A percentile compares a stretch with the other conserved stretches of the same genome.
Conservation (phyloP, 2,113 vertebrate genomes). For the Atlantisia rogersi region DNA sequence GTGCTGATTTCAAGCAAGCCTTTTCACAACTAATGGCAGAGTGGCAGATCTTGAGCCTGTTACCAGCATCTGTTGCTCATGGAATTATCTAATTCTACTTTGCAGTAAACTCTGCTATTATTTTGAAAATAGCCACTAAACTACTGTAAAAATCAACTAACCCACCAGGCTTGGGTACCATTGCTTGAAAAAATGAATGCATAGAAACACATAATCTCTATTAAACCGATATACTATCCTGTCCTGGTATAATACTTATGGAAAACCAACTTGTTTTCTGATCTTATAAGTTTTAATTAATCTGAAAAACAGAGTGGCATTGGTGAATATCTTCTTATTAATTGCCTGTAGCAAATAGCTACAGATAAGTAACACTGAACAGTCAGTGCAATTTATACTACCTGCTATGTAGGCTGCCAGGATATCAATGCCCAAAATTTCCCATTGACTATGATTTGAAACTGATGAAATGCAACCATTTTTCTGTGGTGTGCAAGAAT, state of each 20-base stretch:
- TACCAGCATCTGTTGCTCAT: conserved; percentile 36
- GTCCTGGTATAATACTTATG: background rate
- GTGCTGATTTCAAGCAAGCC: background rate
- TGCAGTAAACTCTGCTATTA: background rate
- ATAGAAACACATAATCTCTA: background rate
- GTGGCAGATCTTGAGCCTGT: background rate
- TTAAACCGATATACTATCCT: background rate
- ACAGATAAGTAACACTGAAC: background rate
- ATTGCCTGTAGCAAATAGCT: background rate
- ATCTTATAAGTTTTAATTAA: background rate
- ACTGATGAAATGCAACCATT: background rate
- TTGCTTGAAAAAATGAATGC: background rate
- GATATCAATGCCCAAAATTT: background rate
- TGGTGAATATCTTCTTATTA: background rate
- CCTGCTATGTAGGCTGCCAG: background rate
- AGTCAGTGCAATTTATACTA: background rate
- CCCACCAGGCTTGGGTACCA: background rate
- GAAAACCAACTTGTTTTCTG: background rate
- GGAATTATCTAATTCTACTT: conserved; percentile 42
- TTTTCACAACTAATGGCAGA: background rate
- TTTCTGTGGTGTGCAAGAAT: background rate
- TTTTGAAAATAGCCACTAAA: conserved; percentile 26
- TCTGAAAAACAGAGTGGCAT: background rate
- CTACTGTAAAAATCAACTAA: conserved; percentile 53
- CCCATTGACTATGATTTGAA: background rate